Percentiles rank a stretch among this genome's conserved stretches.
Conservation (phyloP, 2,113 vertebrate species). For the Myanophis thanlyinensis region DNA sequence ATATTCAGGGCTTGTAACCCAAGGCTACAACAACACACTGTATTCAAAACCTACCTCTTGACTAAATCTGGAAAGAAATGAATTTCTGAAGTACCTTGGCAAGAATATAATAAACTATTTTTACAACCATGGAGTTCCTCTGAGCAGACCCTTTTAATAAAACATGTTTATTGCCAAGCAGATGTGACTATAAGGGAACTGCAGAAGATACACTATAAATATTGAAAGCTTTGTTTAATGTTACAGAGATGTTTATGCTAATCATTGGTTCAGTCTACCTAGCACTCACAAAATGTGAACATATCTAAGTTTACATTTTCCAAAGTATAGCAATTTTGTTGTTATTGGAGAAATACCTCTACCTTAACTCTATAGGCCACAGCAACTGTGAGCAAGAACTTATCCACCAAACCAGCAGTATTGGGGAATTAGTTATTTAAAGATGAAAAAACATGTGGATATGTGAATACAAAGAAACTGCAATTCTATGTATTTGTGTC, state of each 20-base stretch:
- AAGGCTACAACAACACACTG: background rate
- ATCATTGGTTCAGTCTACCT: background rate
- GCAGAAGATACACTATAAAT: constrained; percentile 1
- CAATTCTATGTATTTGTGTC: background rate
- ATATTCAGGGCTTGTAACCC: background rate
- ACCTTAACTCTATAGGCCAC: rapidly evolving
- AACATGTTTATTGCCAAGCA: constrained; percentile 9
- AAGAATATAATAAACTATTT: constrained; percentile 6
- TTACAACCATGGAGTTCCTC: background rate
- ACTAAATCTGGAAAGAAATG: background rate
- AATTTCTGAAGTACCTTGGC: background rate
- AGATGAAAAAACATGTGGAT: background rate
- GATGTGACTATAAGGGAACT: background rate
- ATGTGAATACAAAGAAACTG: background rate
- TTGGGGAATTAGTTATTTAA: background rate
- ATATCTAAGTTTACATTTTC: background rate
- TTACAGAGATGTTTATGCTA: background rate
- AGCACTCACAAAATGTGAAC: background rate
- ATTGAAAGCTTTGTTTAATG: background rate
- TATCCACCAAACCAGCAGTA: background rate
- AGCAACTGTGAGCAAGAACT: background rate
- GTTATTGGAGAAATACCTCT: background rate
- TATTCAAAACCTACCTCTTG: background rate
- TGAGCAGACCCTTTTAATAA: constrained; percentile 11
- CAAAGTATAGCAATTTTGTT: background rate